These are phyloP conservation scores for Eristalis arbustorum DNA, from an alignment of 2,888 invertebrate genomes.

Conservation along the genomic window DNA sequence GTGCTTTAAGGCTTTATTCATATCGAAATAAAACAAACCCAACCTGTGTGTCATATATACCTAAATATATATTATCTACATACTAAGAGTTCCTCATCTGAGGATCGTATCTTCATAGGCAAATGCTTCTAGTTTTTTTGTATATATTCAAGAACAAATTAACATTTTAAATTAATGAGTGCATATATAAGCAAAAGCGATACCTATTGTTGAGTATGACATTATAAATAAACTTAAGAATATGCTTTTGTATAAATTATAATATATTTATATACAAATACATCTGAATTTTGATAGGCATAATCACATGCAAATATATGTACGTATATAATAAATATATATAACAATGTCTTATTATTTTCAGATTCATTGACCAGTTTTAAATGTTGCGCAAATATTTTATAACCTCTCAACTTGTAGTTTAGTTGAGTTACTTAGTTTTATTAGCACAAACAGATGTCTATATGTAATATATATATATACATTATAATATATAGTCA, in stretches of 20 bases:
- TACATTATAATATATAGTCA: conserved; percentile 12
- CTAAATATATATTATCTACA: too few relatives aligned
- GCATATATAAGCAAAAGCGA: too few relatives aligned
- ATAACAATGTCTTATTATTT: neutral
- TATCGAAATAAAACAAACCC: neutral
- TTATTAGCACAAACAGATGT: neutral
- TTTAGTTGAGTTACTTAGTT: neutral
- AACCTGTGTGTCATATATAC: too few relatives aligned
- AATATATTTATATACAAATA: neutral
- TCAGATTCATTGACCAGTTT: neutral
- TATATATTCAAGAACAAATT: too few relatives aligned
- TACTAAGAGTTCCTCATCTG: too few relatives aligned
- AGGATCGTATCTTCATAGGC: too few relatives aligned
- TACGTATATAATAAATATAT: too few relatives aligned
- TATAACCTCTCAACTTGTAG: conserved; percentile 44
- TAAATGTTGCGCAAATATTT: neutral
- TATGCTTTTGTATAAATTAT: too few relatives aligned
- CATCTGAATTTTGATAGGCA: neutral
- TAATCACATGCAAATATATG: neutral
- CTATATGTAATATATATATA: neutral
- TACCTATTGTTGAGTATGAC: too few relatives aligned
- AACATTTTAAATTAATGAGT: too few relatives aligned
- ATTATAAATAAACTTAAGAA: too few relatives aligned
- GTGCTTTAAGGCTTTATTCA: conserved; percentile 16
- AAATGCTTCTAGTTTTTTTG: too few relatives aligned